Evolutionary conservation across 2,888 invertebrate genomes (phyloP).

Genomic region (Morpho deidamia): DNA sequence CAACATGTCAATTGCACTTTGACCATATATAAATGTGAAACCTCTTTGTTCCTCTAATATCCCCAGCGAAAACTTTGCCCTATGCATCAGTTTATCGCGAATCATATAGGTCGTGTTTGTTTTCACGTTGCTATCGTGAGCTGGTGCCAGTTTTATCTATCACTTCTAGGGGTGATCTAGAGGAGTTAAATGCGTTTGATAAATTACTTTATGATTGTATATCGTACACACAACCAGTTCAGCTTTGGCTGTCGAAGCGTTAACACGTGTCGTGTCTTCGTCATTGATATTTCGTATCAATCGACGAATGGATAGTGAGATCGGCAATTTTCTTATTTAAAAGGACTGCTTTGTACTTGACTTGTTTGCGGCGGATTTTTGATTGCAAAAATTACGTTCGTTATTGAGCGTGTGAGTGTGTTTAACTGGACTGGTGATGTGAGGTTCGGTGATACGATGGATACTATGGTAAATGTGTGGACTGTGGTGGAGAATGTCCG

Average conservation of each 20-base stretch:
- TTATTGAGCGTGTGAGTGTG: slow-evolving; percentile 43
- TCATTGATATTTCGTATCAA: not conserved
- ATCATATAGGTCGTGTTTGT: slow-evolving; percentile 61
- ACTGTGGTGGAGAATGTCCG: slow-evolving; percentile 68
- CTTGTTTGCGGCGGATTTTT: slow-evolving; percentile 18
- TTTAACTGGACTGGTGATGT: slow-evolving; percentile 63
- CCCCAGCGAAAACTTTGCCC: slow-evolving; percentile 34
- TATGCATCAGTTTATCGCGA: slow-evolving; percentile 39
- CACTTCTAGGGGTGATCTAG: slow-evolving; percentile 13
- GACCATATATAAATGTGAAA: not conserved
- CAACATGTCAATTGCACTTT: not conserved
- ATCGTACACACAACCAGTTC: slow-evolving; percentile 23
- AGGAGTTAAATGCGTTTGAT: slow-evolving; percentile 20
- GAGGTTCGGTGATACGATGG: slow-evolving; percentile 51
- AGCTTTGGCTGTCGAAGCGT: slow-evolving; percentile 14
- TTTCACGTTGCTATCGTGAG: slow-evolving; percentile 27
- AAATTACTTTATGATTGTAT: slow-evolving; percentile 26
- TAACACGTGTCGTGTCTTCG: slow-evolving; percentile 13
- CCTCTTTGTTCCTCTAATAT: slow-evolving; percentile 1
- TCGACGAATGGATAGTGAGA: slow-evolving; percentile 11
- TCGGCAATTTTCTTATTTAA: slow-evolving; percentile 4
- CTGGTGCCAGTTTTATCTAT: slow-evolving; percentile 18
- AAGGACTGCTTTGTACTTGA: slow-evolving; percentile 3
- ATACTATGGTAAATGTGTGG: slow-evolving; percentile 69
- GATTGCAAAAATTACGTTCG: slow-evolving; percentile 16